A percentile compares a stretch with the other conserved stretches of the same genome.
These are phyloP conservation scores for Anguilla megastoma DNA, from an alignment of 2,797 vertebrate genomes.

Conservation along the genomic window DNA sequence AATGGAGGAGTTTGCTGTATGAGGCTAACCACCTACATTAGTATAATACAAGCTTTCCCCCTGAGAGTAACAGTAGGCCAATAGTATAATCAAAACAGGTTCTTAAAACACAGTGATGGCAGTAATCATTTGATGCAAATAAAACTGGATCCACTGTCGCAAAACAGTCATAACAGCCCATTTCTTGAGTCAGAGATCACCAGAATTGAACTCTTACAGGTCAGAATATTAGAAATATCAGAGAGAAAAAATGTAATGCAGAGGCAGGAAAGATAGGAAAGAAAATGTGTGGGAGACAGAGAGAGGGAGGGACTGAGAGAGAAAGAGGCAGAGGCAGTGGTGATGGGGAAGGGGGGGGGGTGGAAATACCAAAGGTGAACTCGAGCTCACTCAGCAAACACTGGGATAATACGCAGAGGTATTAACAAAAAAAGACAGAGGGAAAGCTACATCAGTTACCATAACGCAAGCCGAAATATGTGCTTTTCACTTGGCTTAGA, in stretches of 20 bases:
- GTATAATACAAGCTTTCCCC: background rate
- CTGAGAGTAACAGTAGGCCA: background rate
- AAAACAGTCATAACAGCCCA: background rate
- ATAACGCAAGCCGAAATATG: background rate
- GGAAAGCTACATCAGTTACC: background rate
- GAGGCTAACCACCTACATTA: background rate
- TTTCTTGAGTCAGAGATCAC: background rate
- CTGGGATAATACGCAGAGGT: background rate
- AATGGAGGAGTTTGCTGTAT: background rate
- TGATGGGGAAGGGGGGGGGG: background rate
- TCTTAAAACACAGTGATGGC: background rate
- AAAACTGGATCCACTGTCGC: background rate
- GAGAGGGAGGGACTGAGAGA: constrained; percentile 28
- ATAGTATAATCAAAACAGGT: background rate
- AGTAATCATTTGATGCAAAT: background rate
- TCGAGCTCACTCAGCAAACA: background rate
- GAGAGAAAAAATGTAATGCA: background rate
- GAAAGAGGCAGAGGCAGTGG: constrained; percentile 22
- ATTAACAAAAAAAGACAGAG: background rate
- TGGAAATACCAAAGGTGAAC: background rate
- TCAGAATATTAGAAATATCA: background rate
- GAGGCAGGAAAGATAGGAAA: background rate
- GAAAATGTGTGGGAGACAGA: background rate
- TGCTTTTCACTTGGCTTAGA: background rate
- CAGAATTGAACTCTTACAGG: background rate